These are phyloP conservation scores for Murina feae DNA, from an alignment of 2,113 vertebrate species.

Conservation along the genomic window DNA sequence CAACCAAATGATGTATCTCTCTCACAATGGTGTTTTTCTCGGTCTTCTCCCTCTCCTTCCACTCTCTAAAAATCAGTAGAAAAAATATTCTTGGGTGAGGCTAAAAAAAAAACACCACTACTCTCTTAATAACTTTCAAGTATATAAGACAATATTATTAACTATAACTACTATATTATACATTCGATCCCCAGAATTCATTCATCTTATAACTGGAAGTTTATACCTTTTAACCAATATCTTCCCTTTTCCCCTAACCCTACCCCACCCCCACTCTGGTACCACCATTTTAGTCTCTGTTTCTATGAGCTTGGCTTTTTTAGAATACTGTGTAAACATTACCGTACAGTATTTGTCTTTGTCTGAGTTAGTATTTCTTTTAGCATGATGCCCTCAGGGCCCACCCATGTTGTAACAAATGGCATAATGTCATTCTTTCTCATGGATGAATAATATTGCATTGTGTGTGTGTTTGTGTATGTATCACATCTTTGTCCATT, in stretches of 20 bases:
- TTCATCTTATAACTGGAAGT: neutral
- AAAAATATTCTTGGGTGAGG: too few species aligned
- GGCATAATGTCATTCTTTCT: neutral
- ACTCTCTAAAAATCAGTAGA: too few species aligned
- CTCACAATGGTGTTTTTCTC: too few species aligned
- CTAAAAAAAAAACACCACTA: neutral
- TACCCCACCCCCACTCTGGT: neutral
- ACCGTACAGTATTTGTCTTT: neutral
- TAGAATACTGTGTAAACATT: neutral
- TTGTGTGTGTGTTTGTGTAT: neutral
- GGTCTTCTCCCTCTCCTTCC: too few species aligned
- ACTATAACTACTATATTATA: neutral
- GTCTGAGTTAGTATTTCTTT: neutral
- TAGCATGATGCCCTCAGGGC: neutral
- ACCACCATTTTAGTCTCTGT: neutral
- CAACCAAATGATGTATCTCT: too few species aligned
- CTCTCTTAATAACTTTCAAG: neutral
- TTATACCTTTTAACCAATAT: neutral
- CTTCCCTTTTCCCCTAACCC: neutral
- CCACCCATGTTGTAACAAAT: neutral
- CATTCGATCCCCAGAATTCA: neutral
- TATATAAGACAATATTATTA: neutral
- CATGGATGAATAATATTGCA: neutral
- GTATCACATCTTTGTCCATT: neutral
- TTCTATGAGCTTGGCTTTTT: neutral